These are phyloP conservation scores for Dicentrarchus labrax DNA, from an alignment of 2,113 vertebrate genomes.

Conservation along the genomic window DNA sequence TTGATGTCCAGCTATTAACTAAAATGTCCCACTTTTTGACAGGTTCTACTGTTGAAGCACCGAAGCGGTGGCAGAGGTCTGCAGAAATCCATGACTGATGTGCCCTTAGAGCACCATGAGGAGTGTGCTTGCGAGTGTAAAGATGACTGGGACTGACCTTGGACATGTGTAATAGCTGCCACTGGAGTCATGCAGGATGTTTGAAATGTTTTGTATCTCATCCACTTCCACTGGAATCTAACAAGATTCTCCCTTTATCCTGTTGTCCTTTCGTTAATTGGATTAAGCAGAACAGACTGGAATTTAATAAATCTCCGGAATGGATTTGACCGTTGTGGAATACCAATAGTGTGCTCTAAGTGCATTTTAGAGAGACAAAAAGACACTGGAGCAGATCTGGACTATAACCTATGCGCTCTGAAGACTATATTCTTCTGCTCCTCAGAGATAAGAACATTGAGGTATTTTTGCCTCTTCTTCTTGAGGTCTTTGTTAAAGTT, in stretches of 20 bases:
- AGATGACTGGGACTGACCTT: conserved; percentile 88
- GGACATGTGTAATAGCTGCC: conserved; percentile 41
- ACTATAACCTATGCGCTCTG: conserved; percentile 56
- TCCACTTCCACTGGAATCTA: conserved; percentile 63
- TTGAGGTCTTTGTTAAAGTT: conserved; percentile 54
- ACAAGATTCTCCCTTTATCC: conserved; percentile 81
- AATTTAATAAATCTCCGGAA: conserved; percentile 82
- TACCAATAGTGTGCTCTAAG: conserved; percentile 65
- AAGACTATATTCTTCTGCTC: conserved; percentile 57
- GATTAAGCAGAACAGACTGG: conserved; percentile 71
- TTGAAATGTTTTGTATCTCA: conserved; percentile 48
- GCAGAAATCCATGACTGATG: conserved; percentile 95
- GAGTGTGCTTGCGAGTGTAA: conserved; percentile 95
- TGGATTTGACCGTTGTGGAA: conserved; percentile 82
- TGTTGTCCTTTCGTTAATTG: conserved; percentile 83
- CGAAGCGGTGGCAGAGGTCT: conserved; percentile 88
- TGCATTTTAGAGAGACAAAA: conserved; percentile 53
- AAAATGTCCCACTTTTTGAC: conserved; percentile 6
- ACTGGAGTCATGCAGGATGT: conserved; percentile 45
- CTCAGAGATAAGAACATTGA: conserved; percentile 52
- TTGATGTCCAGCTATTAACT: background rate
- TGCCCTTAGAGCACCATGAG: conserved; percentile 95
- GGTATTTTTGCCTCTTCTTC: conserved; percentile 45
- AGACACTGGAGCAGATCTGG: conserved; percentile 69
- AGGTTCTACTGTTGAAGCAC: conserved; percentile 96